These are phyloP conservation scores for Chrysaora quinquecirrha DNA, from an alignment of 30 jellyfish, hydroid and myxozoan genomes.

Conservation along the genomic window DNA sequence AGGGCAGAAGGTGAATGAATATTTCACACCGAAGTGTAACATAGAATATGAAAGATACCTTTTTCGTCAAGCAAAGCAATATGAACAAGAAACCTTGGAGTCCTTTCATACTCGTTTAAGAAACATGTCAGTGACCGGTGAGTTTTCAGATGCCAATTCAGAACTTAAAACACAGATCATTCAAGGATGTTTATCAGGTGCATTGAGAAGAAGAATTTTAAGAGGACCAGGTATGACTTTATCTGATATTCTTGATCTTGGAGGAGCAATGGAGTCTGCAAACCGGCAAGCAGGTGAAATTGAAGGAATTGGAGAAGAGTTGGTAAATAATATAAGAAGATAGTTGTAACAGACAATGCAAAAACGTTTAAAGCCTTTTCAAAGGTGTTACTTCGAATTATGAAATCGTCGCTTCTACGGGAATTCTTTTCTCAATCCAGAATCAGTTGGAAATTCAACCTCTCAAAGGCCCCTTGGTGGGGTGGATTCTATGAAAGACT, in stretches of 20 bases:
- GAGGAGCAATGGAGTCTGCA: conserved; percentile 6
- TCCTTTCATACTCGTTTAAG: conserved; percentile 19
- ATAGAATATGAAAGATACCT: conserved; percentile 19
- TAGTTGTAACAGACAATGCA: too few species aligned
- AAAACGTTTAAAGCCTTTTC: too few species aligned
- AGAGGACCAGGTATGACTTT: conserved; percentile 10
- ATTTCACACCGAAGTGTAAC: conserved; percentile 19
- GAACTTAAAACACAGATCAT: conserved; percentile 24
- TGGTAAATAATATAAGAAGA: not conserved
- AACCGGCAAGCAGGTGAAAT: conserved; percentile 20
- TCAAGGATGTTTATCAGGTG: conserved; percentile 2
- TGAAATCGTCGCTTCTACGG: too few species aligned
- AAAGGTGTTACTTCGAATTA: too few species aligned
- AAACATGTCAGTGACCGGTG: not conserved
- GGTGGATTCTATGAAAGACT: too few species aligned
- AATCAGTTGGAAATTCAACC: too few species aligned
- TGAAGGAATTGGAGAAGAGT: not conserved
- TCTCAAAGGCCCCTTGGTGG: too few species aligned
- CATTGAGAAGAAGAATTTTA: not conserved
- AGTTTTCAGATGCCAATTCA: conserved; percentile 13
- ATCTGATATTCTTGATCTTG: conserved; percentile 18
- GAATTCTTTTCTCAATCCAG: too few species aligned
- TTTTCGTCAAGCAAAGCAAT: conserved; percentile 10
- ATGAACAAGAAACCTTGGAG: conserved; percentile 4
- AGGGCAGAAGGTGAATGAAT: not conserved